Evolutionary conservation across 2,113 vertebrate species (phyloP), one percentile per base, ranked within the genome.

Genomic region (Setophaga coronata): DNA sequence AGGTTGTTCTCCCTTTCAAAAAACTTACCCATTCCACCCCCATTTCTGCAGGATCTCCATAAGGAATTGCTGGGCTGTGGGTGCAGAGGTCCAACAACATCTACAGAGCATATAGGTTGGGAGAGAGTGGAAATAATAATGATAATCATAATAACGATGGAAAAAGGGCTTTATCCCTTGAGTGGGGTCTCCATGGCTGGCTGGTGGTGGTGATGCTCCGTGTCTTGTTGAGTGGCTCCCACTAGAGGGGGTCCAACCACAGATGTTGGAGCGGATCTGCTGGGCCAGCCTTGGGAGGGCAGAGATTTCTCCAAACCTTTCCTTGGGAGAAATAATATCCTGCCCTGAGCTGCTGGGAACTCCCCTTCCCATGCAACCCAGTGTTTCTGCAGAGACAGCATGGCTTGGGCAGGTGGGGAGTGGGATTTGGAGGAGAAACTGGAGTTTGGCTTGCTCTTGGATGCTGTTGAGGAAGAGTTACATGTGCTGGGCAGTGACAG

Each of bases 171-270:
- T 88, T 58, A 9, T 74, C 24, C 11, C 43, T 90, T 87, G 76
- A 53, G 92, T 70, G 67, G 93, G 69, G 56, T 96, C 82, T 92
- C 90, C 88, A 89, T 60, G 89, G 92, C 42, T 57, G 47, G 47
- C 2, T 0, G 45, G 43, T 70, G 92, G 58, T 86, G 90, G 34
- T 2, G 23, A 56, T 24, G 67, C 80, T 92, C 86, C 1, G 2
- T 97, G 96, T 94, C 92, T 96, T 97, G 82, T 88, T 83, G 92
- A 87, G 88, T 57, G 93, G 90, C 89, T 95, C 96, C 96, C 96
- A 96, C 96, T 97, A 97, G 96, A 95, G 96, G 96, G 96, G 96
- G 95, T 97, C 88, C 96, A 95, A 96, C 94, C 95, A 95, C 93
- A 97, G 96, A 92, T 93, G 96, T 95, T 97, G 92, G 56, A 96